A percentile compares a stretch with the other conserved stretches of the same genome.
Conservation (phyloP, 2,797 vertebrate species). For the Decapterus maruadsi region DNA sequence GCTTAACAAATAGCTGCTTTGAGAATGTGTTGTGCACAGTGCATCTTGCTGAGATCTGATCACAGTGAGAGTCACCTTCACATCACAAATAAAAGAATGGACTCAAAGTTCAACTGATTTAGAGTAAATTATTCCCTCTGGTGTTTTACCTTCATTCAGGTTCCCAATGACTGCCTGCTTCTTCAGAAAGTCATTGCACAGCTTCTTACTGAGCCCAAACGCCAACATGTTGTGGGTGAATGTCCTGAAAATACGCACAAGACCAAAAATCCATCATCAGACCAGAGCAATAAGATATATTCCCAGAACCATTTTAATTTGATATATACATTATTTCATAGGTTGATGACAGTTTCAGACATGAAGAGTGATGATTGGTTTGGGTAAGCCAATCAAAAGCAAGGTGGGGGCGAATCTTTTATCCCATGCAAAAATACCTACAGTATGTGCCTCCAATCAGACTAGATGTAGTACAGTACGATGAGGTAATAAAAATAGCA, state of each 20-base stretch:
- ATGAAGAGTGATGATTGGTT: no score
- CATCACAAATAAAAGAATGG: background rate
- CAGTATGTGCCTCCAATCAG: no score
- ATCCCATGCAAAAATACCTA: no score
- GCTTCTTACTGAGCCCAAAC: constrained; percentile 94
- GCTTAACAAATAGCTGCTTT: background rate
- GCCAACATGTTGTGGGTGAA: constrained; percentile 99
- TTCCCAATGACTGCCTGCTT: constrained; percentile 97
- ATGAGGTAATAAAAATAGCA: no score
- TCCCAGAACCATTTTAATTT: no score
- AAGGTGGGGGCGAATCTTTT: no score
- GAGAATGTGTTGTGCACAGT: background rate
- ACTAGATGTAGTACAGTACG: no score
- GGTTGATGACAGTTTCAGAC: no score
- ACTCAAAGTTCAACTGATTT: no score
- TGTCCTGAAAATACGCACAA: constrained; percentile 84
- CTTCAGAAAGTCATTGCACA: constrained; percentile 96
- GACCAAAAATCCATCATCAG: background rate
- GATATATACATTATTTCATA: no score
- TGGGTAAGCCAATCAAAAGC: no score
- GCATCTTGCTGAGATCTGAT: background rate
- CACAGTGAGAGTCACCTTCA: background rate
- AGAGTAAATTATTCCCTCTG: background rate
- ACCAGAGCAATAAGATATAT: no score
- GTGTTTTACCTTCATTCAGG: constrained; percentile 91